Evolutionary conservation across 2,888 invertebrate species (phyloP).

Genomic region (Troilus luridus): DNA sequence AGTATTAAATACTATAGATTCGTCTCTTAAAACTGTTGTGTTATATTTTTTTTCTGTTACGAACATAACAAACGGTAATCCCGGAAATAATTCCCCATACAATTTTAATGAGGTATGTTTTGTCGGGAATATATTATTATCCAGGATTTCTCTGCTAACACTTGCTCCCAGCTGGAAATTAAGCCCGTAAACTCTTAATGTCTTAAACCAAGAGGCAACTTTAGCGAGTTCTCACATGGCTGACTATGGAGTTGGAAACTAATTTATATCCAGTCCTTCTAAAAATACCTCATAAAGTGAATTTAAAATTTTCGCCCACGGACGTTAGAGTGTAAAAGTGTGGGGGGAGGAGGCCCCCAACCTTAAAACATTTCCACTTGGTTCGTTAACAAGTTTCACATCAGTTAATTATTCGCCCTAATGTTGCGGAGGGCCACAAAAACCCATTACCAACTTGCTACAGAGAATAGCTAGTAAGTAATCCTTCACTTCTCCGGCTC

Average conservation of each 20-base stretch:
- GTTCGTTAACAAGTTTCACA: slow-evolving; percentile 49
- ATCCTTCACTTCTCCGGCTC: slow-evolving; percentile 20
- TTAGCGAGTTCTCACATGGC: slow-evolving; percentile 19
- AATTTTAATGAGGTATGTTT: not conserved
- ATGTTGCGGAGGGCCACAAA: slow-evolving; percentile 39
- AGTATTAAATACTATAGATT: no score
- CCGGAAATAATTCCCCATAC: not conserved
- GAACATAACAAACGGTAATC: not conserved
- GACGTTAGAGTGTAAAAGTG: not conserved
- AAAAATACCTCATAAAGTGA: slow-evolving; percentile 22
- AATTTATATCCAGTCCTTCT: not conserved
- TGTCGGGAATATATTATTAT: not conserved
- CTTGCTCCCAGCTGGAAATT: not conserved
- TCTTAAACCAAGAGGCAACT: not conserved
- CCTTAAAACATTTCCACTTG: slow-evolving; percentile 37
- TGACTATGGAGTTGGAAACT: not conserved
- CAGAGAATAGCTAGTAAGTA: slow-evolving; percentile 42
- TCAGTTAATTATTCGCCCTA: slow-evolving; percentile 44
- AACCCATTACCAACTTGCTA: slow-evolving; percentile 45
- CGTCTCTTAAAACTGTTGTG: no score
- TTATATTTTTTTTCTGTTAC: no score
- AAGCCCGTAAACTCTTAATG: slow-evolving; percentile 11
- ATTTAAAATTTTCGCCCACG: slow-evolving; percentile 32
- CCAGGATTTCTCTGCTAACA: not conserved
- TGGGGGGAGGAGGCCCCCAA: not conserved